phyloP scores from a whole-genome alignment of 2,888 invertebrate species.

The Criorhina ranunculi region DNA sequence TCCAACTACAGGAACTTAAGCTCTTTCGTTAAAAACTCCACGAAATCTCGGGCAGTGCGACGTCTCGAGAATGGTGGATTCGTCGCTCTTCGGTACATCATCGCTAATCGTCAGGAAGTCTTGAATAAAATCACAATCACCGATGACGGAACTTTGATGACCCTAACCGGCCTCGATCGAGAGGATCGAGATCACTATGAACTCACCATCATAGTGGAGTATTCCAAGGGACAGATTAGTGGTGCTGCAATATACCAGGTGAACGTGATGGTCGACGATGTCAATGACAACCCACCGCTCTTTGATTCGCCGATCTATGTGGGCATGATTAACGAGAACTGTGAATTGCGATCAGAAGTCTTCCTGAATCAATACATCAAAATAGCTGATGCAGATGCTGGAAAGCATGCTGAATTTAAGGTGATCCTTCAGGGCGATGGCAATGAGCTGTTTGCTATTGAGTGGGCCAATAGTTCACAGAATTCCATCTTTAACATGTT shows the following conservation, averaged over 20 bases:
- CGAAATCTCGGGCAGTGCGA: slow-evolving; percentile 78
- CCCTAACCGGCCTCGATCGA: slow-evolving; percentile 90
- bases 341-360: slow-evolving; percentile 89
- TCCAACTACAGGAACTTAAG: slow-evolving; percentile 78
- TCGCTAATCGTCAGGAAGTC: slow-evolving; percentile 93
- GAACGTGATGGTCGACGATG: slow-evolving; percentile 92
- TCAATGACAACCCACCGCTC: slow-evolving; percentile 93
- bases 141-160: slow-evolving; percentile 91
- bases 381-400: slow-evolving; percentile 90
- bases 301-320: slow-evolving; percentile 90
- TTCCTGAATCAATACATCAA: slow-evolving; percentile 88
- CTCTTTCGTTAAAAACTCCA: slow-evolving; percentile 41
- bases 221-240: slow-evolving; percentile 88
- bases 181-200: slow-evolving; percentile 90
- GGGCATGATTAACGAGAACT: slow-evolving; percentile 92
- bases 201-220: slow-evolving; percentile 92
- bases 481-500: slow-evolving; percentile 81
- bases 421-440: slow-evolving; percentile 91
- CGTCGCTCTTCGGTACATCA: slow-evolving; percentile 88
- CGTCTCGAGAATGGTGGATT: slow-evolving; percentile 81
- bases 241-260: slow-evolving; percentile 92
- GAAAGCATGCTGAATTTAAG: slow-evolving; percentile 88
- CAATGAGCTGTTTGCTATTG: slow-evolving; percentile 88
- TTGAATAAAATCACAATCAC: slow-evolving; percentile 92
- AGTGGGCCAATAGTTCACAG: slow-evolving; percentile 87